These are phyloP conservation scores for Asarcornis scutulata DNA, from an alignment of 2,113 vertebrate species.

Conservation along the genomic window DNA sequence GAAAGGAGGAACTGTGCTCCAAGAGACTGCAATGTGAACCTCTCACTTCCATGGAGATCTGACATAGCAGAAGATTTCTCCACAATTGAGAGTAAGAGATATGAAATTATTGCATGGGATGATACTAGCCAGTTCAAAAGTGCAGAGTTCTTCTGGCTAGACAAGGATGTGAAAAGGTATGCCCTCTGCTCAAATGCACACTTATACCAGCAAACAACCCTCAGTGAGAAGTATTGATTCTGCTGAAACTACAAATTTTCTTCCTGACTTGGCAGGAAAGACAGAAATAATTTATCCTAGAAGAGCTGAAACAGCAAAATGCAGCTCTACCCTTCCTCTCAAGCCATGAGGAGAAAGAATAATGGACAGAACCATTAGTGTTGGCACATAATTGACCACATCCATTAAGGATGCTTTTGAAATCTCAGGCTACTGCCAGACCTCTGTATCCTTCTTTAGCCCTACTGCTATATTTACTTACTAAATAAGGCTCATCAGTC, in stretches of 20 bases:
- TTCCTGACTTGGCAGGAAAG: not conserved
- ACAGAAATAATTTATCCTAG: not conserved
- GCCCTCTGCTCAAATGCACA: not conserved
- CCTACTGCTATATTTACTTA: not conserved
- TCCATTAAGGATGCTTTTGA: not conserved
- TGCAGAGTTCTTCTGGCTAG: not conserved
- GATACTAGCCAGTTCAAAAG: not conserved
- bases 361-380: not conserved
- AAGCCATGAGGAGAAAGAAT: not conserved
- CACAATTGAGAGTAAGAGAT: not conserved
- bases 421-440: not conserved
- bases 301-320: not conserved
- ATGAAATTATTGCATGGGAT: not conserved
- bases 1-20: not conserved
- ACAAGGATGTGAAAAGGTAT: not conserved
- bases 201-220: not conserved
- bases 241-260: not conserved
- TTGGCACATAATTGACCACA: no score
- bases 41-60: not conserved
- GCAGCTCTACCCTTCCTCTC: not conserved
- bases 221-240: not conserved
- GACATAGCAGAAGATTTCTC: not conserved
- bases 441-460: not conserved
- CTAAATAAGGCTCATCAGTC: not conserved
- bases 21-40: not conserved